phyloP scores from a whole-genome alignment of 1,140 invertebrate genomes.

The Drosophila subobscura region DNA sequence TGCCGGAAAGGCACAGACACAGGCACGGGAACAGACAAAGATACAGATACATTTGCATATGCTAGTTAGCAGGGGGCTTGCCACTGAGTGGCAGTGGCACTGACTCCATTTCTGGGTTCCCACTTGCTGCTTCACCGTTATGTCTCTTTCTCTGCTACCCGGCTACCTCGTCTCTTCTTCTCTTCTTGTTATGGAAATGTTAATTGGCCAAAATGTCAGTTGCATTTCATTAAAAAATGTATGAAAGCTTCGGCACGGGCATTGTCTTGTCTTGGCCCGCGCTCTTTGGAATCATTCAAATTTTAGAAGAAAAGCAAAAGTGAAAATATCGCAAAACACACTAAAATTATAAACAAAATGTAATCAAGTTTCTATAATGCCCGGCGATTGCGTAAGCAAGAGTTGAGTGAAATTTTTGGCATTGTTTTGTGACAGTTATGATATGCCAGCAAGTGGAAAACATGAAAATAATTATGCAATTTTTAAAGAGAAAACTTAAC shows the following conservation, averaged over 20 bases:
- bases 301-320: constrained; percentile 60
- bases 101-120: constrained; percentile 33
- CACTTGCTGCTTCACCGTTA: constrained; percentile 40
- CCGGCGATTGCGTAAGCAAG: constrained; percentile 41
- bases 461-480: constrained; percentile 19
- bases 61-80: constrained; percentile 12
- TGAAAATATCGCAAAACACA: constrained; percentile 44
- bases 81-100: not conserved
- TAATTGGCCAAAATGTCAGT: constrained; percentile 57
- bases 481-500: constrained; percentile 1
- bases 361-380: constrained; percentile 49
- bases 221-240: constrained; percentile 51
- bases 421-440: constrained; percentile 28
- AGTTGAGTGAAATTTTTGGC: constrained; percentile 22
- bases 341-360: constrained; percentile 36
- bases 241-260: constrained; percentile 23
- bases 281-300: constrained; percentile 32
- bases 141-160: constrained; percentile 1
- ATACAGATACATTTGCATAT: constrained; percentile 50
- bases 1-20: constrained; percentile 5
- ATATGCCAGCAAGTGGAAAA: not conserved
- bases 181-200: constrained; percentile 64
- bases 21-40: not conserved
- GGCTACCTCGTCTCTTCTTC: not conserved
- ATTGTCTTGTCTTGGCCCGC: constrained; percentile 33